A percentile compares a stretch with the other conserved stretches of the same genome.
phyloP scores from a whole-genome alignment of 2,113 vertebrate genomes.

The Stictonetta naevosa region DNA sequence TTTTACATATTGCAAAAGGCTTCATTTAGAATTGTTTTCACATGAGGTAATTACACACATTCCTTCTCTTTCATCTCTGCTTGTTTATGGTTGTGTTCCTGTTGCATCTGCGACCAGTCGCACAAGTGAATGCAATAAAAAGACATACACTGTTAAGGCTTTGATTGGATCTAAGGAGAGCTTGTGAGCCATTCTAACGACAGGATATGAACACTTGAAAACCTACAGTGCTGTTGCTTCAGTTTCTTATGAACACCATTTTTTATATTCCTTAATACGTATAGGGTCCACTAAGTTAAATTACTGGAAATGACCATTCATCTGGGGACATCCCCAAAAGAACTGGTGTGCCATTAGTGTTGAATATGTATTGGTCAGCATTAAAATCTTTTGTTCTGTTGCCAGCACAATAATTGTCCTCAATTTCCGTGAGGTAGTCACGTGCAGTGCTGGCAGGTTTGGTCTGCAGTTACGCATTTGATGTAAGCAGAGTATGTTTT shows the following conservation, averaged over 20 bases:
- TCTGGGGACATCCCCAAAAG: not conserved
- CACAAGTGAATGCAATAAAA: not conserved
- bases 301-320: constrained; percentile 20
- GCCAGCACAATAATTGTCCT: constrained; percentile 19
- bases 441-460: not conserved
- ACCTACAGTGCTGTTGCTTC: not conserved
- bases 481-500: not conserved
- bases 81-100: not conserved
- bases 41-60: not conserved
- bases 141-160: not conserved
- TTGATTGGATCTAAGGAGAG: not conserved
- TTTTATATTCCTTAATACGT: not conserved
- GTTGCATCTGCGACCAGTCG: not conserved
- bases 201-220: not conserved
- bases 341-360: not conserved
- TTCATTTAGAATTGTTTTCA: not conserved
- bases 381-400: not conserved
- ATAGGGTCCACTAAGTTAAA: not conserved
- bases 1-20: not conserved
- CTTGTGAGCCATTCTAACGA: not conserved
- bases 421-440: constrained; percentile 16
- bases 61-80: not conserved
- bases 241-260: not conserved
- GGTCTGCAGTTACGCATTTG: constrained; percentile 29
- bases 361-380: not conserved